Evolutionary conservation across 2,888 invertebrate genomes (phyloP).

Genomic region (Auanema freiburgensis): DNA sequence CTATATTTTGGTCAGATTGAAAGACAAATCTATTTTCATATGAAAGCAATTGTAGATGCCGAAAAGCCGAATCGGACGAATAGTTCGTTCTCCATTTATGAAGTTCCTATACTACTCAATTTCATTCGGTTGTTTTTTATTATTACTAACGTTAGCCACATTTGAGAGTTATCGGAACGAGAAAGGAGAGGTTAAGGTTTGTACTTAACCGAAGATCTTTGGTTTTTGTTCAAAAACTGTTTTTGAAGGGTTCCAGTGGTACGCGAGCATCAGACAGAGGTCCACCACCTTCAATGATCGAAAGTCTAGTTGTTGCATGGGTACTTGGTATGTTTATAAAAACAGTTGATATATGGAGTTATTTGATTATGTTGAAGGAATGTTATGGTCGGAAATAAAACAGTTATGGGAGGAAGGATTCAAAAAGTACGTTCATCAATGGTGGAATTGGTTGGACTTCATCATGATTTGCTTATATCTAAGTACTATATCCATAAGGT

Average conservation of each 20-base stretch:
- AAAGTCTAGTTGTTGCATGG: slow-evolving; percentile 69
- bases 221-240: slow-evolving; percentile 9
- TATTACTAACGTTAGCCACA: slow-evolving; percentile 68
- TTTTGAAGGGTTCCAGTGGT: slow-evolving; percentile 29
- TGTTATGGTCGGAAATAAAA: slow-evolving; percentile 71
- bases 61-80: slow-evolving; percentile 67
- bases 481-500: slow-evolving; percentile 69
- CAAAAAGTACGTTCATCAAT: slow-evolving; percentile 69
- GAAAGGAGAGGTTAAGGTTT: slow-evolving; percentile 42
- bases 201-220: neutral
- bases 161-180: slow-evolving; percentile 59
- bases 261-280: slow-evolving; percentile 65
- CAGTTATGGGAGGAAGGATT: slow-evolving; percentile 71
- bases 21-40: neutral
- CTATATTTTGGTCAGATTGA: slow-evolving; percentile 52
- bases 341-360: no score
- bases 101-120: slow-evolving; percentile 71
- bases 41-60: slow-evolving; percentile 59
- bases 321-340: slow-evolving; percentile 66
- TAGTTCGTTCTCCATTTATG: slow-evolving; percentile 70
- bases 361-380: slow-evolving; percentile 63
- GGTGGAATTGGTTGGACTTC: slow-evolving; percentile 72
- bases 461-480: slow-evolving; percentile 71
- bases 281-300: slow-evolving; percentile 69
- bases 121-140: slow-evolving; percentile 70